Percentiles rank a stretch among this genome's conserved stretches.
phyloP scores from a whole-genome alignment of 2,113 vertebrate genomes.

The Rallus limicola region DNA sequence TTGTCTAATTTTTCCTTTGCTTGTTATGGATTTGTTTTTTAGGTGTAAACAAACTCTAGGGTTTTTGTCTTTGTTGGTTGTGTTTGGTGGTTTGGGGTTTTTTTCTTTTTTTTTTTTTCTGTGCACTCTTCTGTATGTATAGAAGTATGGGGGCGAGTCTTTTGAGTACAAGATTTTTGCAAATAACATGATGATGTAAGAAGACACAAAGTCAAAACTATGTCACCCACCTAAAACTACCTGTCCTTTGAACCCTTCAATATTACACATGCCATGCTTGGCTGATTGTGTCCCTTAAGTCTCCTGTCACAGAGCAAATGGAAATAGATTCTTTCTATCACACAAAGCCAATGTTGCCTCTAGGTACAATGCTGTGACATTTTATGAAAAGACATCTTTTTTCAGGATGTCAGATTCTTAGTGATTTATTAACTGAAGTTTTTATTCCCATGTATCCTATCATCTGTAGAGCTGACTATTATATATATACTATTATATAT shows the following conservation, averaged over 20 bases:
- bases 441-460: background rate
- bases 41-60: no score
- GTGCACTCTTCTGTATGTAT: background rate
- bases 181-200: background rate
- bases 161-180: background rate
- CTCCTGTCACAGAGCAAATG: slow-evolving; percentile 46
- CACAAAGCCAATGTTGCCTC: background rate
- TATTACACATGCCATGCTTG: background rate
- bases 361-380: slow-evolving; percentile 7
- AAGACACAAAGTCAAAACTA: background rate
- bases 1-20: no score
- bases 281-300: background rate
- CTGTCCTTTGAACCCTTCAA: background rate
- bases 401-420: background rate
- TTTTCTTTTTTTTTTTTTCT: no score
- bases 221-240: background rate
- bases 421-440: slow-evolving; percentile 7
- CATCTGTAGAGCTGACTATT: background rate
- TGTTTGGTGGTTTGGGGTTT: no score
- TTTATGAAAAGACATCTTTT: background rate
- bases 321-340: slow-evolving; percentile 38
- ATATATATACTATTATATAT: no score
- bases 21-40: no score
- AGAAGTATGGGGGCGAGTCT: background rate
- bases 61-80: no score